Conservation (phyloP, 2,797 vertebrate genomes). For the Lepus townsendii region DNA sequence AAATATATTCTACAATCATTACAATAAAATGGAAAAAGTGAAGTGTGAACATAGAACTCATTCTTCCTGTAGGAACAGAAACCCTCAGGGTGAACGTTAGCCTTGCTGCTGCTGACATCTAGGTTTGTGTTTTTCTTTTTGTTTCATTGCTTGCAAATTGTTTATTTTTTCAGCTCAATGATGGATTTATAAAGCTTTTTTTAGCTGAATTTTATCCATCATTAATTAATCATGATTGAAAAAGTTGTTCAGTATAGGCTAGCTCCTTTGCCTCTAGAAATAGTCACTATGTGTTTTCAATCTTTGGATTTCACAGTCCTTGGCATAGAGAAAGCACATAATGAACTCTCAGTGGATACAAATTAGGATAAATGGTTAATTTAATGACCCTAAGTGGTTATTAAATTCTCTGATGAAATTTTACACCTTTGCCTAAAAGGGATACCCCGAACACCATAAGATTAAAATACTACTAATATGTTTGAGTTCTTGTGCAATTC, state of each 20-base stretch:
- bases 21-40: neutral
- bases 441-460: neutral
- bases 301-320: neutral
- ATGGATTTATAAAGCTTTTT: neutral
- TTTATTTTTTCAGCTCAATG: neutral
- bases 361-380: neutral
- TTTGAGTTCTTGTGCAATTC: neutral
- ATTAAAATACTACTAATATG: neutral
- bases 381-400: neutral
- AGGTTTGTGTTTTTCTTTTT: neutral
- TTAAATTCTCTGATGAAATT: neutral
- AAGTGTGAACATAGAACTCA: neutral
- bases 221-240: neutral
- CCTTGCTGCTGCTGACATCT: rapidly evolving
- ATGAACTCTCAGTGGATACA: neutral
- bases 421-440: neutral
- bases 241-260: neutral
- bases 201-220: neutral
- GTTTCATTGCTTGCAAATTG: neutral
- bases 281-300: neutral
- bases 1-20: neutral
- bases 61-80: neutral
- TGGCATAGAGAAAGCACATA: neutral
- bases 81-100: too few relatives aligned
- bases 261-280: neutral